Percentiles rank a stretch among this genome's conserved stretches.
phyloP scores from a whole-genome alignment of 2,888 invertebrate species.

The Syrista parreyssii region DNA sequence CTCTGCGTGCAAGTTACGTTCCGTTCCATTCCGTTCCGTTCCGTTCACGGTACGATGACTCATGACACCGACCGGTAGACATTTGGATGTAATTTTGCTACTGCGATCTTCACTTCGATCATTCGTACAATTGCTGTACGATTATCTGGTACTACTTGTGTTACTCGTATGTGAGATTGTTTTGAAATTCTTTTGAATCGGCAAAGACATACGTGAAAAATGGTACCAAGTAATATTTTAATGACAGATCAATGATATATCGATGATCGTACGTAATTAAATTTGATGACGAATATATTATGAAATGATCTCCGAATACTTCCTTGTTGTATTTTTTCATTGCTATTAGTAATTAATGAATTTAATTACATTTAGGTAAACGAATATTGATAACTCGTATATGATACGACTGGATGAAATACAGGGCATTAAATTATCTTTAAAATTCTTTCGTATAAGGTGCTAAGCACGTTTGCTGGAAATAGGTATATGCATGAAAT shows the following conservation, averaged over 20 bases:
- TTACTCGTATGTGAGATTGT: neutral
- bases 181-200: neutral
- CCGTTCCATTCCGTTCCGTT: constrained; percentile 6
- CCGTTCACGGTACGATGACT: constrained; percentile 7
- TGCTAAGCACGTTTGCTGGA: neutral
- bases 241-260: neutral
- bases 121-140: neutral
- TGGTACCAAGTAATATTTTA: neutral
- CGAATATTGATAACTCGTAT: neutral
- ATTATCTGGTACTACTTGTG: neutral
- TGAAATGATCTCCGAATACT: neutral
- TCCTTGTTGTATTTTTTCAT: neutral
- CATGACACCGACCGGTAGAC: neutral
- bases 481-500: neutral
- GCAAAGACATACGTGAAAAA: neutral
- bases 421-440: neutral
- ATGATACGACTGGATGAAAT: neutral
- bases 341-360: neutral
- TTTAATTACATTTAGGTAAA: neutral
- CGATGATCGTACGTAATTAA: neutral
- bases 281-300: neutral
- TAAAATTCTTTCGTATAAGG: neutral
- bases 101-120: neutral
- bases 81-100: neutral
- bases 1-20: constrained; percentile 1